Base-by-base conservation (phyloP, 2,888 invertebrate genomes). In the Hipparchia semele region DNA sequence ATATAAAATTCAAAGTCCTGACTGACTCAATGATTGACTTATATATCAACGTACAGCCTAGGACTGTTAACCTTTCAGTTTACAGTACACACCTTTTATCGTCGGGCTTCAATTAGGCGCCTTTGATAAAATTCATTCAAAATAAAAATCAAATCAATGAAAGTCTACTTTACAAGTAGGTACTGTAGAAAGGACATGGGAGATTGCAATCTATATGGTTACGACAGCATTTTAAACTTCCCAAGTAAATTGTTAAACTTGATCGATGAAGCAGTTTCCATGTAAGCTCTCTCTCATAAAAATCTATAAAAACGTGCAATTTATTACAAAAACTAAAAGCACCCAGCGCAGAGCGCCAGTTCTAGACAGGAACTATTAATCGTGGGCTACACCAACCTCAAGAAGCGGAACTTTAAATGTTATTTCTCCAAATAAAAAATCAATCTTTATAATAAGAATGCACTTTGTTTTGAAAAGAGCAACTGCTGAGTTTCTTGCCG, bases 381-480 rank as follows among this genome's bases (percentile, higher is more conserved):
- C 75, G 73, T 73, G 60, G 54, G 39, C 61, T 53, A 49, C 56
- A 71, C 58, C 45, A 61, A 69, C 69, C 61, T 49, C 53, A 69
- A 71, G 51, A 61, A 70, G 51, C 65, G 51, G 23, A 72, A 72
- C 58, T 68, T 68, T 62, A 68, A 72, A 39, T 61, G 61, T 53
- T 39, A 69, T 60, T 51, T 53, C 53, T 53, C 53, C 61, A 53
- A 69, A 61, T 69, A 69, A 69, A 64, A 51, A 65, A 59, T 58
- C 62, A 56, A 58, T 73, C 59, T n/a, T 69, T 13, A 65, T 54
- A 23, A 62, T 72, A 33, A 62, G 60, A 73, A 65, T 73, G 73
- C 65, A 71, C 81, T 86, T 80, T 77, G 79, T 83, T 78, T 77
- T n/a, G n/a, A n/a, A n/a, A n/a, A n/a, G n/a, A n/a, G n/a, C n/a